Percentiles rank a stretch among this genome's conserved stretches.
phyloP scores from a whole-genome alignment of 2,888 invertebrate species.

The Girardia tigrina region DNA sequence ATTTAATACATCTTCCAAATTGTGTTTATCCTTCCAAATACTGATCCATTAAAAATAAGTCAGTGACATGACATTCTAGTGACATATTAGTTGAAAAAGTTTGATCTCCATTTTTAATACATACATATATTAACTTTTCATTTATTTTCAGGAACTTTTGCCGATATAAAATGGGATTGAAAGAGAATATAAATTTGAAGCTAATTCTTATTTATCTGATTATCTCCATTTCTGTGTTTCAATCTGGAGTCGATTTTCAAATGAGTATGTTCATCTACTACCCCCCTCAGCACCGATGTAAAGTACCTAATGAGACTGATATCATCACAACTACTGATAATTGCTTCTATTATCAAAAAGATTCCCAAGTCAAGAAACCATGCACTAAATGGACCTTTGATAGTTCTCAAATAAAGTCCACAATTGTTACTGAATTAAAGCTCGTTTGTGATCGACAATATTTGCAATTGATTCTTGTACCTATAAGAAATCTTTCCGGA shows the following conservation, averaged over 20 bases:
- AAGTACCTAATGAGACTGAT: neutral
- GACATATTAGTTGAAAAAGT: too few relatives aligned
- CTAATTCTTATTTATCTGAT: neutral
- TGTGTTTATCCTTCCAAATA: too few relatives aligned
- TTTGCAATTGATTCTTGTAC: neutral
- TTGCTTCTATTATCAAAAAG: neutral
- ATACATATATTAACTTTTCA: too few relatives aligned
- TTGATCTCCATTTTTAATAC: too few relatives aligned
- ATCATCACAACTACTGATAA: neutral
- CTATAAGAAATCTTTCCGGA: neutral
- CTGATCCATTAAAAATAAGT: too few relatives aligned
- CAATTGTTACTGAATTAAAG: neutral
- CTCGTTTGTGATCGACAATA: neutral
- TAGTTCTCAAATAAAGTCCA: neutral
- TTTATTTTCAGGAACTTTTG: too few relatives aligned
- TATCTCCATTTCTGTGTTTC: neutral
- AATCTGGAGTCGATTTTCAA: conserved; percentile 15
- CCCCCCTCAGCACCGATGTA: neutral
- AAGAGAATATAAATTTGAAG: neutral
- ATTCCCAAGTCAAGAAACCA: neutral
- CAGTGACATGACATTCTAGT: too few relatives aligned
- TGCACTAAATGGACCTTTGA: neutral
- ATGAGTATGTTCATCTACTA: neutral
- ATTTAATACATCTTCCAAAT: too few relatives aligned
- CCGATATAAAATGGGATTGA: too few relatives aligned